Evolutionary conservation across 1,140 invertebrate genomes (phyloP), one percentile per base, ranked within the genome.

Genomic region (Tenebrio molitor): DNA sequence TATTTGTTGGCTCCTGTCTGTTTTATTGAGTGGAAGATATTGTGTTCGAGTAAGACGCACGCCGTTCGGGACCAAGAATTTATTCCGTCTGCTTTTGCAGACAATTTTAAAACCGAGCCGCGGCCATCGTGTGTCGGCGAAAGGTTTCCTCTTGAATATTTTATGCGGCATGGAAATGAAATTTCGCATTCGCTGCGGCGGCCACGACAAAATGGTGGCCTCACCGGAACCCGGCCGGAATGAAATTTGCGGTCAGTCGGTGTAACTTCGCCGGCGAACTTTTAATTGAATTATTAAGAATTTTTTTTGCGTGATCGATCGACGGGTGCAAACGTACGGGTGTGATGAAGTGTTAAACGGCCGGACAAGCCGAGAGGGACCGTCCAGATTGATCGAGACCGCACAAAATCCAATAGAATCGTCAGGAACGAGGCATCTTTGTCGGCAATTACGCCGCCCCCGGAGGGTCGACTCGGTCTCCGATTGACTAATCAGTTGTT

Each of bases 301-400:
- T 50, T 50, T 50, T 50, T 50, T 50, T 12, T 16, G 16, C 12
- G 42, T 16, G 12, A 5, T 15, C 17, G 44, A 8, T 8, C n/a
- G n/a, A n/a, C n/a, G n/a, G n/a, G n/a, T n/a, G n/a, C 5, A 39
- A 39, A 39, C 7, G 36, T 39, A 39, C 12, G 21, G 23, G n/a
- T 14, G 50, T 58, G 50, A 58, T 58, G 50, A 58, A 58, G 50
- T 58, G 50, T 21, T 58, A 58, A 58, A 58, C 50, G 50, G 50
- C 15, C 23, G 23, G 4, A 46, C 42, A 46, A 17, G 7, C 36
- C 36, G 36, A 12, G 15, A 17, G 50, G 50, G 50, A 29, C 50
- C 23, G 4, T 29, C 12, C 19, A 15, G 50, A 58, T 58, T 58
- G 50, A 58, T 58, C 29, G 50, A 58, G 12, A 39, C 36, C 36